Conservation (phyloP, 2,888 invertebrate species). For the Masnerella sp. region DNA sequence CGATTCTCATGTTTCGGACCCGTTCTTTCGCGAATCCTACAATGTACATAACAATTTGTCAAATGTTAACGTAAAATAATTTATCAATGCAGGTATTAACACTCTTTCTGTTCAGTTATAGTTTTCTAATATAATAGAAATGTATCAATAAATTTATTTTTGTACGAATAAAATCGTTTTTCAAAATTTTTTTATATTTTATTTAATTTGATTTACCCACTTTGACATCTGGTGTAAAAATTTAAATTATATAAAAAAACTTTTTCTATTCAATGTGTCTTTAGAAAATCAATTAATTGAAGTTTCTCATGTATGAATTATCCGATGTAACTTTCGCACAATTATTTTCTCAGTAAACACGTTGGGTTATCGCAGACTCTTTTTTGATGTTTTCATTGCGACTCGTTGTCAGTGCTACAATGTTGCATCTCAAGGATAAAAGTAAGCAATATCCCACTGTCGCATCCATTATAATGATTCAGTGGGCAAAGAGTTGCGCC, state of each 20-base stretch:
- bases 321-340: too few species aligned
- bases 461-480: conserved; percentile 55
- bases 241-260: too few species aligned
- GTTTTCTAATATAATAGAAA: conserved; percentile 1
- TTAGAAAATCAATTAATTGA: too few species aligned
- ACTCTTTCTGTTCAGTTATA: not conserved
- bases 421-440: conserved; percentile 42
- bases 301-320: too few species aligned
- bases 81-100: conserved; percentile 1
- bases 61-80: conserved; percentile 5
- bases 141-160: not conserved
- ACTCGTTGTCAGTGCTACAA: conserved; percentile 17
- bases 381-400: conserved; percentile 19
- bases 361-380: conserved; percentile 26
- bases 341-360: conserved; percentile 47
- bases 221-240: too few species aligned
- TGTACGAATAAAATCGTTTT: not conserved
- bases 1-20: conserved; percentile 69
- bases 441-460: conserved; percentile 50
- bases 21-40: conserved; percentile 71
- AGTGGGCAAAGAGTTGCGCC: conserved; percentile 53
- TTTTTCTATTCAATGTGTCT: too few species aligned
- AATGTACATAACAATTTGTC: conserved; percentile 29
- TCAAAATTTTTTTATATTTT: too few species aligned
- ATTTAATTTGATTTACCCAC: too few species aligned